Percentiles rank a stretch among this genome's conserved stretches.
Conservation (phyloP, 2,113 vertebrate species). For the Chitala chitala region DNA sequence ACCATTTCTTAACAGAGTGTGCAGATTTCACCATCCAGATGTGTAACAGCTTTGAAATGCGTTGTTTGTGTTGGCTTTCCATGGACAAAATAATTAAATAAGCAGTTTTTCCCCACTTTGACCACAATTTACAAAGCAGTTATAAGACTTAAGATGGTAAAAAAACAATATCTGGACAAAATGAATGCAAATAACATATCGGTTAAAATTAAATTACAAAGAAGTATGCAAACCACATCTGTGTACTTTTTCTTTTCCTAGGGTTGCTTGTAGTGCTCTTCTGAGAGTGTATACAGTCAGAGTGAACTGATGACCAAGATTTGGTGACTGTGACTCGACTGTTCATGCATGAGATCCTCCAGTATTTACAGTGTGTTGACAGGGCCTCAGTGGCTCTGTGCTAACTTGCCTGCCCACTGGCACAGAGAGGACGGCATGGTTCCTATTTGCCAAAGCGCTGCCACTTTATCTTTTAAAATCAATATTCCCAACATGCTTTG, state of each 20-base stretch:
- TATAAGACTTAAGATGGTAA: neutral
- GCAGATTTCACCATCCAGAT: conserved; percentile 27
- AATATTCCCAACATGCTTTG: neutral
- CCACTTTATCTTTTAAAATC: conserved; percentile 46
- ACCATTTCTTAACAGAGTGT: conserved; percentile 30
- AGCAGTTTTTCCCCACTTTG: neutral
- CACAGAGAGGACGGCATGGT: conserved; percentile 20
- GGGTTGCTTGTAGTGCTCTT: neutral
- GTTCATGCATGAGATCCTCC: neutral
- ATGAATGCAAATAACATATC: neutral
- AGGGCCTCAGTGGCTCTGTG: neutral
- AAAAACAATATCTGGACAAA: neutral
- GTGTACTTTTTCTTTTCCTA: neutral
- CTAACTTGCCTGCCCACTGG: neutral
- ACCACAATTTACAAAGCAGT: neutral
- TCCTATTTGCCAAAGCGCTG: conserved; percentile 50
- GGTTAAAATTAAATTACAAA: neutral
- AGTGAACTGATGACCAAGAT: neutral
- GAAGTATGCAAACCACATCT: conserved; percentile 2
- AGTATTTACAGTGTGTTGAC: neutral
- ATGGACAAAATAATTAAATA: neutral
- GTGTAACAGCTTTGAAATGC: conserved; percentile 24
- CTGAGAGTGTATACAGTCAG: neutral
- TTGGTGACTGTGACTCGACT: neutral
- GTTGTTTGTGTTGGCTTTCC: neutral